Percentiles rank a stretch among this genome's conserved stretches.
Evolutionary conservation across 2,797 vertebrate species (phyloP).

Genomic region (Lacerta viridis): DNA sequence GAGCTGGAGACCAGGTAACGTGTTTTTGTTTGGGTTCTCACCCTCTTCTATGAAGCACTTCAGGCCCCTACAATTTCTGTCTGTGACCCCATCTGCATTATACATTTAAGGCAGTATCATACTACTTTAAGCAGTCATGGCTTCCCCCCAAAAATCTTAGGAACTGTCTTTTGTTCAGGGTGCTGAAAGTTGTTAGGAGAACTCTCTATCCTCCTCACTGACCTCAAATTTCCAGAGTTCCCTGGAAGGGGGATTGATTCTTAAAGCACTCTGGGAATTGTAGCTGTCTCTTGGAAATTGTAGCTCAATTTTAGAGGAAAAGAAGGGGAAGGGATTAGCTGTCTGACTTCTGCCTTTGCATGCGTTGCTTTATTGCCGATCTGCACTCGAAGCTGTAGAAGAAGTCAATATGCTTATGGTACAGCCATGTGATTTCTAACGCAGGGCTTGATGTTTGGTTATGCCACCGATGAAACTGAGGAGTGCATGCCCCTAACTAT

Average conservation of each 20-base stretch:
- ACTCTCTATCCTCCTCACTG: no score
- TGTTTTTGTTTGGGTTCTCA: background rate
- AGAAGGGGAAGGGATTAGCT: background rate
- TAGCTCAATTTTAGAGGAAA: background rate
- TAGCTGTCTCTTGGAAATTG: no score
- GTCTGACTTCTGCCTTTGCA: no score
- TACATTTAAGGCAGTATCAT: no score
- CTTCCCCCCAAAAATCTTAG: no score
- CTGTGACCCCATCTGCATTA: no score
- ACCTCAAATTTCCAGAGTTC: no score
- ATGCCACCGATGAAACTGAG: slow-evolving; percentile 85
- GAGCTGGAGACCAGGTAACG: slow-evolving; percentile 86
- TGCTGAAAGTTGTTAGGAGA: no score
- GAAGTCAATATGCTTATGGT: background rate
- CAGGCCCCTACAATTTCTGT: background rate
- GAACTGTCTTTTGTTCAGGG: no score
- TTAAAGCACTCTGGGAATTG: no score
- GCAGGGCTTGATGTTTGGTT: slow-evolving; percentile 85
- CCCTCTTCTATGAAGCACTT: background rate
- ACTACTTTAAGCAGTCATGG: no score
- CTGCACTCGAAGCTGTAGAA: background rate
- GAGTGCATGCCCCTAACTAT: slow-evolving; percentile 85
- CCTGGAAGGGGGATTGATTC: no score
- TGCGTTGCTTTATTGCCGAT: background rate
- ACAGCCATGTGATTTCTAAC: background rate